phyloP scores from a whole-genome alignment of 64 coral and sea anemone species.

The Stichodactyla helianthus region DNA sequence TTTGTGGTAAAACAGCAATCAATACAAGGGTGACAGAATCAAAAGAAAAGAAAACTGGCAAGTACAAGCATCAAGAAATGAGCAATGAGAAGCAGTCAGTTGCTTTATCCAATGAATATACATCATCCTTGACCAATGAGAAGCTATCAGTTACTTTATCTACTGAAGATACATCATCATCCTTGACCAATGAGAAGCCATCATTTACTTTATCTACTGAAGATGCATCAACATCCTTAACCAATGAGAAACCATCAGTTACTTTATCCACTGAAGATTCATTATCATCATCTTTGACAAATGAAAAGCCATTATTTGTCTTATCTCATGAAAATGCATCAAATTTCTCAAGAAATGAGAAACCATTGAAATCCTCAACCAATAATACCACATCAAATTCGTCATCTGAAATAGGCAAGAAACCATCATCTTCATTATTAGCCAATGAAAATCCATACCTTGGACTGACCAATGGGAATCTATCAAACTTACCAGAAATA shows the following conservation, averaged over 20 bases:
- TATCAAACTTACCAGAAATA: neutral
- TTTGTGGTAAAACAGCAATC: neutral
- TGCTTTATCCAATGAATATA: neutral
- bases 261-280: neutral
- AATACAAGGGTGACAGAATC: too few species aligned
- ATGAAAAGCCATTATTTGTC: neutral
- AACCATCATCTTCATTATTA: neutral
- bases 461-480: conserved; percentile 11
- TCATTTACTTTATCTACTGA: neutral
- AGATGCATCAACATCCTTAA: neutral
- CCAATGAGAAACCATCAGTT: neutral
- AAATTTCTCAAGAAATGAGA: neutral
- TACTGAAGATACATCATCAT: neutral
- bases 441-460: neutral
- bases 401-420: neutral
- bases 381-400: neutral
- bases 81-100: neutral
- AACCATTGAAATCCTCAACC: neutral
- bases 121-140: neutral
- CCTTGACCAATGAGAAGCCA: conserved; percentile 11
- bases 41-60: neutral
- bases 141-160: neutral
- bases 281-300: neutral
- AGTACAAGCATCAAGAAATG: neutral
- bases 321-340: neutral